Evolutionary conservation across 2,888 invertebrate genomes (phyloP).

Genomic region (Apoda limacodes): DNA sequence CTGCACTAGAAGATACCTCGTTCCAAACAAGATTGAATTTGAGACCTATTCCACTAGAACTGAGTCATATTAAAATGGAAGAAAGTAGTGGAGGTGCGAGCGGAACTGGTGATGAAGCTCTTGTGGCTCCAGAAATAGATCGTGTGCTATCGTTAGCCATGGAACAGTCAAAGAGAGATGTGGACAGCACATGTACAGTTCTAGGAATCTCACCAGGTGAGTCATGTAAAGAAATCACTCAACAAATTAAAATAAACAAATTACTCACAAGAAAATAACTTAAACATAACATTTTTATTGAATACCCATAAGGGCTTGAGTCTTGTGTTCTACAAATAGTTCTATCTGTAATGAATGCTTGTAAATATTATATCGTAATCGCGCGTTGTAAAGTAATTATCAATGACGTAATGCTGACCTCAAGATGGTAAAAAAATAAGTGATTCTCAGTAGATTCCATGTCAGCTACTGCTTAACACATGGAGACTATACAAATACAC

Average conservation of each 20-base stretch:
- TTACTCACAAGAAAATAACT: no score
- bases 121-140: conserved; percentile 82
- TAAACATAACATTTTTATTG: no score
- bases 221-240: conserved; percentile 43
- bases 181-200: conserved; percentile 85
- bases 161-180: conserved; percentile 87
- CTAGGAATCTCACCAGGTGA: conserved; percentile 91
- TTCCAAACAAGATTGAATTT: conserved; percentile 88
- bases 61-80: conserved; percentile 76
- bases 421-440: conserved; percentile 35
- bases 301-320: no score
- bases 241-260: no score
- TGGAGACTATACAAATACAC: conserved; percentile 42
- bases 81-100: conserved; percentile 68
- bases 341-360: no score
- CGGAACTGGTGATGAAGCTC: conserved; percentile 59
- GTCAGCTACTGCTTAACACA: conserved; percentile 36
- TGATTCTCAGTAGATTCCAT: conserved; percentile 37
- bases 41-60: conserved; percentile 79
- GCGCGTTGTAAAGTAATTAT: no score
- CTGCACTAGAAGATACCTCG: conserved; percentile 85
- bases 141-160: conserved; percentile 87
- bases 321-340: no score
- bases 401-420: conserved; percentile 44
- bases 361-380: no score